phyloP scores from a whole-genome alignment of 2,888 invertebrate species.

The Synergus umbraculus region DNA sequence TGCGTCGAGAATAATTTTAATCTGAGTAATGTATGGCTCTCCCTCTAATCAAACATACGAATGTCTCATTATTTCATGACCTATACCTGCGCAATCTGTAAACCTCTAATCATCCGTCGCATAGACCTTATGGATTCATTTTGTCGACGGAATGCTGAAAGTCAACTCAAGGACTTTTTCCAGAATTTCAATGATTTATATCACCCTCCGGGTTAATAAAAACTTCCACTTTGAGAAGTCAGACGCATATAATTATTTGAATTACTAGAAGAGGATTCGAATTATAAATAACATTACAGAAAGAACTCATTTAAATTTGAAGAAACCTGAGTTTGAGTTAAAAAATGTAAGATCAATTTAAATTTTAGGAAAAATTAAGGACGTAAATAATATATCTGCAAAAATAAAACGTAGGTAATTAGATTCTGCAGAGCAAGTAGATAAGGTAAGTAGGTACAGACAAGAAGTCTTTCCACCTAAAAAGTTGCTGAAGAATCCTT shows the following conservation, averaged over 20 bases:
- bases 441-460: too few species aligned
- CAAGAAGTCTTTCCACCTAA: too few species aligned
- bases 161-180: constrained; percentile 22
- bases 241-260: neutral
- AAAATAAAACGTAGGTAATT: too few species aligned
- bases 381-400: too few species aligned
- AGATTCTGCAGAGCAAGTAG: too few species aligned
- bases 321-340: too few species aligned
- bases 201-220: neutral
- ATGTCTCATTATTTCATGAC: constrained; percentile 31
- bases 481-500: neutral
- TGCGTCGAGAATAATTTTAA: constrained; percentile 36
- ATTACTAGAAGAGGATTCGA: too few species aligned
- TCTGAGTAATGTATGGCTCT: constrained; percentile 13
- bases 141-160: neutral
- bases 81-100: neutral
- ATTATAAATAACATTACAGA: too few species aligned
- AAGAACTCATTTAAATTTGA: too few species aligned
- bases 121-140: neutral
- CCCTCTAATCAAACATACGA: constrained; percentile 34
- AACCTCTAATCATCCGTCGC: constrained; percentile 26
- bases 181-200: neutral
- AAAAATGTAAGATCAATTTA: too few species aligned
- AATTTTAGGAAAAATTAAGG: too few species aligned
- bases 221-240: neutral